A percentile compares a stretch with the other conserved stretches of the same genome.
These are phyloP conservation scores for Neotragus moschatus DNA, from an alignment of 2,113 vertebrate genomes.

Conservation along the genomic window DNA sequence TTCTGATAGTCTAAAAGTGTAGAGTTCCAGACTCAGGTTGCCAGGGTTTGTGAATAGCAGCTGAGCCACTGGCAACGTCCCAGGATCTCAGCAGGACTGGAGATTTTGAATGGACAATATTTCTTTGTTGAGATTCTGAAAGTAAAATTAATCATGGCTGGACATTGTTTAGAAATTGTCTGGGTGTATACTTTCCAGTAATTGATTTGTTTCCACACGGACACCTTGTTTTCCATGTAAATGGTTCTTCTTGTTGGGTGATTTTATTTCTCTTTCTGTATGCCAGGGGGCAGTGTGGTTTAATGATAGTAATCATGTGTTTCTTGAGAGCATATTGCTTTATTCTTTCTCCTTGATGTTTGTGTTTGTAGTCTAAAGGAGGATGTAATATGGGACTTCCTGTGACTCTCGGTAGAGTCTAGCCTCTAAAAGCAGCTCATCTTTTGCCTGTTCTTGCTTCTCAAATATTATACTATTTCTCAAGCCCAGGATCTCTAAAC, in stretches of 20 bases:
- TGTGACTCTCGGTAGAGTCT: neutral
- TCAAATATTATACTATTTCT: neutral
- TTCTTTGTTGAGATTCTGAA: slow-evolving; percentile 50
- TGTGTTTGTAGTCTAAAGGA: neutral
- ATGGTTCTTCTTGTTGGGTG: neutral
- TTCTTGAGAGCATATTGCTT: neutral
- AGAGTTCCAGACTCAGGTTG: neutral
- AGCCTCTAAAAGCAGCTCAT: neutral
- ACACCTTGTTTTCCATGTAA: slow-evolving; percentile 35
- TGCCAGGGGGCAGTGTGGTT: neutral
- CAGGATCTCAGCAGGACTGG: slow-evolving; percentile 42
- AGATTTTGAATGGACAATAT: slow-evolving; percentile 31
- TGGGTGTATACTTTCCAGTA: slow-evolving; percentile 22
- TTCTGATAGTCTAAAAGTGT: neutral
- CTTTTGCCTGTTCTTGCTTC: neutral
- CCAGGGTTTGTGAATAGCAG: neutral
- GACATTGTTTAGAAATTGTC: slow-evolving; percentile 43
- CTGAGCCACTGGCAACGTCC: neutral
- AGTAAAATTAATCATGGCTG: slow-evolving; percentile 58
- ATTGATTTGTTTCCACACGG: slow-evolving; percentile 52
- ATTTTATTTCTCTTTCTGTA: neutral
- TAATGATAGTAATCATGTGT: neutral
- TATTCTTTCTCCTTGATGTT: neutral
- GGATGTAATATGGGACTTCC: neutral
- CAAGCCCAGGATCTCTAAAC: neutral